Conservation (phyloP, 1,140 invertebrate species). For the Latrodectus geometricus region DNA sequence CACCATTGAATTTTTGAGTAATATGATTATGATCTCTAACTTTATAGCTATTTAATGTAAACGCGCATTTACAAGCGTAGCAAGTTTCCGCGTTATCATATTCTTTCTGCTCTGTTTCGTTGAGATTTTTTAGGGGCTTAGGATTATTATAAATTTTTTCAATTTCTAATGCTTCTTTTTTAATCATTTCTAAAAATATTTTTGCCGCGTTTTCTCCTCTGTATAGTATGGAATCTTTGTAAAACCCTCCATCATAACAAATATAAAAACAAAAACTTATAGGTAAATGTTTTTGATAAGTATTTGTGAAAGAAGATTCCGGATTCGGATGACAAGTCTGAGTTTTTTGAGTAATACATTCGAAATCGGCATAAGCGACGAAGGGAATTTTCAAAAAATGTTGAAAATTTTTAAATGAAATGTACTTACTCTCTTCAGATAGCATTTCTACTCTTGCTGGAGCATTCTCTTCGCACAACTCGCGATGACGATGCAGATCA, state of each 20-base stretch:
- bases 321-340: no score
- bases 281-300: conserved; percentile 2
- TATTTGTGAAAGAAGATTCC: no score
- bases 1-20: not conserved
- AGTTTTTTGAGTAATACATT: conserved; percentile 4
- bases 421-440: not conserved
- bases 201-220: not conserved
- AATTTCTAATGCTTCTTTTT: not conserved
- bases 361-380: not conserved
- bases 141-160: conserved; percentile 5
- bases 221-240: not conserved
- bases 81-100: no score
- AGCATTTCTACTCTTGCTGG: not conserved
- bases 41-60: no score
- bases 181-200: not conserved
- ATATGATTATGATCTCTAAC: no score
- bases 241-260: no score
- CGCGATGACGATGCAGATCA: no score
- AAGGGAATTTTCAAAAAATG: not conserved
- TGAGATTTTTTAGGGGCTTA: not conserved
- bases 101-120: not conserved
- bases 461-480: not conserved
- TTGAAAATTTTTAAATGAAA: not conserved
- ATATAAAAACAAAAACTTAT: conserved; percentile 10
- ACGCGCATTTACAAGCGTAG: no score